These are phyloP conservation scores for Diglossa cyanea DNA, from an alignment of 2,797 vertebrate genomes.

Conservation along the genomic window DNA sequence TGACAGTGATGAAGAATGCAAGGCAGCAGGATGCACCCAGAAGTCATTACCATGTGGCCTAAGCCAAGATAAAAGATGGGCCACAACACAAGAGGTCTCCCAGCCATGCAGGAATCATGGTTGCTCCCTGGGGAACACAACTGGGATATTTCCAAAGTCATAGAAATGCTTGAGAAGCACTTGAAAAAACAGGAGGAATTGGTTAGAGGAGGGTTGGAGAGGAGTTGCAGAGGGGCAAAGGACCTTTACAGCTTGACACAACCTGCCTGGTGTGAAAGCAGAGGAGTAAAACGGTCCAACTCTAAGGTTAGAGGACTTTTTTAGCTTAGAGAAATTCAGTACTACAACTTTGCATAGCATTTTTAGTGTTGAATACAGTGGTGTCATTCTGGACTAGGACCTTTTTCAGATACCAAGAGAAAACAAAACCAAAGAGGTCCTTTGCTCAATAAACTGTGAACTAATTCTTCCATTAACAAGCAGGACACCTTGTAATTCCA, in stretches of 20 bases:
- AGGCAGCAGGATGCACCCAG: background rate
- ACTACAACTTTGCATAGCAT: background rate
- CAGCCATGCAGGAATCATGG: background rate
- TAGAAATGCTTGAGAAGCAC: background rate
- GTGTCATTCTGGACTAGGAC: background rate
- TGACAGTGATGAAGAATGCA: background rate
- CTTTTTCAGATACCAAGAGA: background rate
- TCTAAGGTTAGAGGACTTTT: background rate
- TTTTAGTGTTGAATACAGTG: background rate
- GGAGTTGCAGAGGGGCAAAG: background rate
- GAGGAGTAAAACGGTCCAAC: background rate
- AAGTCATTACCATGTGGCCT: fast-evolving
- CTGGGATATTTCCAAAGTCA: background rate
- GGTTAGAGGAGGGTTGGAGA: background rate
- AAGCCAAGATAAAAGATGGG: background rate
- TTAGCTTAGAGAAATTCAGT: background rate
- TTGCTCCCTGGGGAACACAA: background rate
- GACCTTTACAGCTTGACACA: background rate
- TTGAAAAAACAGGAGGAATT: background rate
- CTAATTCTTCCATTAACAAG: background rate
- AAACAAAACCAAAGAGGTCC: background rate
- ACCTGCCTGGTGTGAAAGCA: background rate
- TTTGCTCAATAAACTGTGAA: background rate
- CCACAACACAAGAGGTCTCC: background rate
- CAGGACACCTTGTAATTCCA: background rate